A percentile compares a stretch with the other conserved stretches of the same genome.
Conservation (phyloP, 2,888 invertebrate species). For the Lasioglossum calceatum region DNA sequence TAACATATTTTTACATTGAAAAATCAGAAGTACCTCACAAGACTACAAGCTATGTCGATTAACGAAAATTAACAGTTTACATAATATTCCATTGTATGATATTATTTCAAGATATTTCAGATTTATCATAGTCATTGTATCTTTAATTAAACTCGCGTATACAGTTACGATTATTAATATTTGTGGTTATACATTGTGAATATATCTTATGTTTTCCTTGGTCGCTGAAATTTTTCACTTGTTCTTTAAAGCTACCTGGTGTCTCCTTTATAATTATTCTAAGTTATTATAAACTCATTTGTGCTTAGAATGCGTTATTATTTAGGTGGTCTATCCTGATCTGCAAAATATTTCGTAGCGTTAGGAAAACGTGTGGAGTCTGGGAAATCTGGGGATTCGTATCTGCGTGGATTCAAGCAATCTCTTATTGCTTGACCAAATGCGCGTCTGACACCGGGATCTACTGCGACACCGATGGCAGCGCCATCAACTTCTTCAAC, state of each 20-base stretch:
- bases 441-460: conserved; percentile 80
- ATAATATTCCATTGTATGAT: conserved; percentile 19
- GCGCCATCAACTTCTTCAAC: conserved; percentile 81
- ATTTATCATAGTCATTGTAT: conserved; percentile 40
- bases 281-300: conserved; percentile 42
- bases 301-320: conserved; percentile 71
- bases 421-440: conserved; percentile 83
- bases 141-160: conserved; percentile 31
- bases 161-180: conserved; percentile 44
- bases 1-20: conserved; percentile 56
- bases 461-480: conserved; percentile 79
- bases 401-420: conserved; percentile 78
- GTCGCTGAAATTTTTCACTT: conserved; percentile 40
- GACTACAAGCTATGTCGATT: conserved; percentile 33
- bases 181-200: conserved; percentile 43
- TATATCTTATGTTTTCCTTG: conserved; percentile 49
- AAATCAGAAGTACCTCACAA: conserved; percentile 31
- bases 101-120: conserved; percentile 29
- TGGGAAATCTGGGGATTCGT: conserved; percentile 83
- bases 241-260: conserved; percentile 44
- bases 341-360: conserved; percentile 83
- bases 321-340: conserved; percentile 76
- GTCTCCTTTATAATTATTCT: conserved; percentile 59
- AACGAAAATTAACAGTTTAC: conserved; percentile 30
- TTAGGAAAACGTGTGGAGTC: conserved; percentile 84